phyloP scores from a whole-genome alignment of 2,113 vertebrate genomes.

The Galeopterus variegatus region DNA sequence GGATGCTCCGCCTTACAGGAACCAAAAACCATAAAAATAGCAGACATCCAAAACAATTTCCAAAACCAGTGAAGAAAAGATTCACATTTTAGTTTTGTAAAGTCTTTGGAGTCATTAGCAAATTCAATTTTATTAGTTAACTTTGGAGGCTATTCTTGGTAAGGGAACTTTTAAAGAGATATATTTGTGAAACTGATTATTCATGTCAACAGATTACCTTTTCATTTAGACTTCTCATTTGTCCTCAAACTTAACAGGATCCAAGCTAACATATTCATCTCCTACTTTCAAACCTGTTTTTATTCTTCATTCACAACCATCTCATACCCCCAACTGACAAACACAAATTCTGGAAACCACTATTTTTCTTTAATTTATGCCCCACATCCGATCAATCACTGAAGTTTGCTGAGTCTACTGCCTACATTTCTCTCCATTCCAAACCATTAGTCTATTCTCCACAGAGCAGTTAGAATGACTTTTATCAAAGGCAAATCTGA shows the following conservation, averaged over 20 bases:
- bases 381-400: not conserved
- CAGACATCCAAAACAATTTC: not conserved
- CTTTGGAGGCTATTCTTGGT: not conserved
- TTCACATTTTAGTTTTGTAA: not conserved
- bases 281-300: not conserved
- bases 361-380: not conserved
- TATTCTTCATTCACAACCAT: not conserved
- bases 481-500: conserved; percentile 2
- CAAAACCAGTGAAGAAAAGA: not conserved
- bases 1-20: not conserved
- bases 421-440: not conserved
- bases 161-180: not conserved
- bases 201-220: not conserved
- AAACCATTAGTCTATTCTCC: not conserved
- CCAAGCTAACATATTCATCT: not conserved
- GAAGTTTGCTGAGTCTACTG: not conserved
- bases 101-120: not conserved
- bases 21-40: not conserved
- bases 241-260: not conserved
- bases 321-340: not conserved
- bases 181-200: not conserved
- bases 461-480: not conserved
- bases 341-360: not conserved
- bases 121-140: not conserved
- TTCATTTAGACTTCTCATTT: not conserved